These are phyloP conservation scores for Brachypalpus laphriformis DNA, from an alignment of 2,888 invertebrate genomes.

Conservation along the genomic window DNA sequence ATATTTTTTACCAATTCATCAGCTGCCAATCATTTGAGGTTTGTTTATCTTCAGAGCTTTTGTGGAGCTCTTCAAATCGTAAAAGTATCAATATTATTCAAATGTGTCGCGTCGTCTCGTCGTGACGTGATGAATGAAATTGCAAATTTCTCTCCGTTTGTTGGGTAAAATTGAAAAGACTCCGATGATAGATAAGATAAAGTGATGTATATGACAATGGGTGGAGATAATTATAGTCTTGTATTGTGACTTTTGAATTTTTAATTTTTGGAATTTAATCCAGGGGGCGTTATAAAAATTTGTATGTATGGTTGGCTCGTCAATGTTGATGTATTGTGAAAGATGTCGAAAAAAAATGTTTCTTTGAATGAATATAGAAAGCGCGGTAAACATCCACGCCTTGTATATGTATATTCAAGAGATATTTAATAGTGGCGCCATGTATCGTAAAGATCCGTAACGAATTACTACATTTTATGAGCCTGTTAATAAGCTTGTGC, in stretches of 20 bases:
- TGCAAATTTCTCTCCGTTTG: neutral
- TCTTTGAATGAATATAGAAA: conserved; percentile 11
- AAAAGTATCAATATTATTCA: conserved; percentile 13
- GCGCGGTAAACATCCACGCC: neutral
- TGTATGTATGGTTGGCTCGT: neutral
- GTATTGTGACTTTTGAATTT: conserved; percentile 15
- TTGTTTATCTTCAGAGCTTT: neutral
- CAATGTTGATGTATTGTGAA: conserved; percentile 13
- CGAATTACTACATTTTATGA: conserved; percentile 19
- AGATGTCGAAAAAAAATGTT: neutral
- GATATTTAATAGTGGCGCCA: conserved; percentile 23
- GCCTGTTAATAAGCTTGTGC: conserved; percentile 3
- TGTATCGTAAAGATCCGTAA: neutral
- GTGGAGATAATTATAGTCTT: conserved; percentile 26
- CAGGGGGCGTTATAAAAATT: conserved; percentile 19
- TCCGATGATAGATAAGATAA: conserved; percentile 20
- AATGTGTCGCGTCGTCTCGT: neutral
- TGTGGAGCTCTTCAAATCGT: neutral
- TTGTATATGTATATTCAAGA: neutral
- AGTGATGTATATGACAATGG: conserved; percentile 17
- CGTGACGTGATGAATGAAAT: neutral
- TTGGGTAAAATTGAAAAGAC: neutral
- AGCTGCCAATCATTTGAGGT: conserved; percentile 16
- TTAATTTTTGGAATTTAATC: conserved; percentile 15
- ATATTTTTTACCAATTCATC: conserved; percentile 5